Conservation (phyloP, 2,113 vertebrate genomes). For the Oreochromis spilurus region DNA sequence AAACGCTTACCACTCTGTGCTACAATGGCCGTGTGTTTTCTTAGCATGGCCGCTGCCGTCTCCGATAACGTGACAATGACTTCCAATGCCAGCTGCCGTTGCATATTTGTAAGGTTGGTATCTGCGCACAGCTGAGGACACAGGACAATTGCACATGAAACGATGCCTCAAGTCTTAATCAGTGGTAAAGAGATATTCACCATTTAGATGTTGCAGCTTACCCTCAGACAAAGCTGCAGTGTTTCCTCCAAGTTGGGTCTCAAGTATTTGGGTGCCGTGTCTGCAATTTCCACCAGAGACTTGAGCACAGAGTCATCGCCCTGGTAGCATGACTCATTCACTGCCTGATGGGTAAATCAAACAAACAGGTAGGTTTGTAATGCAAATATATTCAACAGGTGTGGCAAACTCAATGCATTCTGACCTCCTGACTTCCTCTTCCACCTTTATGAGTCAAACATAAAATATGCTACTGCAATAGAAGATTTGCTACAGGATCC, state of each 20-base stretch:
- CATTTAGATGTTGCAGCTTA: background rate
- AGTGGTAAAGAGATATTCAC: background rate
- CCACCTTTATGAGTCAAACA: background rate
- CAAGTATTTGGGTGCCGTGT: conserved; percentile 95
- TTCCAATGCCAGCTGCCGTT: conserved; percentile 91
- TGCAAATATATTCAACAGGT: background rate
- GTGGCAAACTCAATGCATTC: background rate
- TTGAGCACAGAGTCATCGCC: conserved; percentile 95
- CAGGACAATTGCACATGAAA: background rate
- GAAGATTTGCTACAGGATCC: background rate
- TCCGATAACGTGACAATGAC: conserved; percentile 96
- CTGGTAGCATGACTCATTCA: conserved; percentile 95
- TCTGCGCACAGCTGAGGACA: conserved; percentile 85
- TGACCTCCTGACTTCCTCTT: background rate
- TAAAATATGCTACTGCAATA: background rate
- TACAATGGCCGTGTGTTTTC: conserved; percentile 90
- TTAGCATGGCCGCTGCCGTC: conserved; percentile 95
- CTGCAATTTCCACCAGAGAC: conserved; percentile 95
- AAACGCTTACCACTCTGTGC: conserved; percentile 86
- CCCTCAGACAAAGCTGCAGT: conserved; percentile 92
- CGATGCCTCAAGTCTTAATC: background rate
- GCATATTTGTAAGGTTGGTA: conserved; percentile 90
- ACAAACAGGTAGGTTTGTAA: background rate
- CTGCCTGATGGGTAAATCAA: conserved; percentile 71
- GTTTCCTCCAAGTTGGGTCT: conserved; percentile 92